Percentiles rank a stretch among this genome's conserved stretches.
Evolutionary conservation across 2,797 vertebrate genomes (phyloP).

Genomic region (Melanotaenia maccullochi): DNA sequence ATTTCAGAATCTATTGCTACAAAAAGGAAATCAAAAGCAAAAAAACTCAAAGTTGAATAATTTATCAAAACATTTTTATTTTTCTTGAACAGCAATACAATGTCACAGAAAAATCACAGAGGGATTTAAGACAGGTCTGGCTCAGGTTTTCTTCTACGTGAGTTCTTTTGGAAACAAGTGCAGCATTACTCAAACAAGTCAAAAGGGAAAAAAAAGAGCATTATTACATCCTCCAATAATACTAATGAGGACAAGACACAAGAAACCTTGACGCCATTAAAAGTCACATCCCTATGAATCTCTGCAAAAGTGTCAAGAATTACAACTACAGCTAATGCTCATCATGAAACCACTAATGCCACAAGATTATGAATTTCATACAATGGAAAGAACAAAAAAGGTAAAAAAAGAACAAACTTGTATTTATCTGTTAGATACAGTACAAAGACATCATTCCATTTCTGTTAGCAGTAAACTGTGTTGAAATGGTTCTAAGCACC

Average conservation of each 20-base stretch:
- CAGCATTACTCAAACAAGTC: slow-evolving; percentile 76
- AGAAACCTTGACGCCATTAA: slow-evolving; percentile 63
- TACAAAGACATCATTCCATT: slow-evolving; percentile 85
- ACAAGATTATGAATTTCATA: slow-evolving; percentile 76
- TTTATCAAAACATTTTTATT: slow-evolving; percentile 83
- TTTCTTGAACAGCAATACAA: slow-evolving; percentile 83
- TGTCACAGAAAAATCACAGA: slow-evolving; percentile 92
- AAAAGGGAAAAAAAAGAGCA: slow-evolving; percentile 53
- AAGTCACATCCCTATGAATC: slow-evolving; percentile 76
- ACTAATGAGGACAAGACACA: slow-evolving; percentile 70
- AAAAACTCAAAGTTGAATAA: slow-evolving; percentile 53
- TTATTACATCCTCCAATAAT: slow-evolving; percentile 72
- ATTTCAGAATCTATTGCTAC: background rate
- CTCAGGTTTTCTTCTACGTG: slow-evolving; percentile 82
- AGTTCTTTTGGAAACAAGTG: slow-evolving; percentile 81
- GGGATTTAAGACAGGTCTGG: slow-evolving; percentile 88
- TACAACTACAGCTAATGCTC: slow-evolving; percentile 78
- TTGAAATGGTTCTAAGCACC: slow-evolving; percentile 84
- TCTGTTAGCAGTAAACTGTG: slow-evolving; percentile 70
- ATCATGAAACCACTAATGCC: slow-evolving; percentile 79
- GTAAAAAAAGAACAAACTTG: slow-evolving; percentile 43
- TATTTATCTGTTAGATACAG: slow-evolving; percentile 79
- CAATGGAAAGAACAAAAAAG: slow-evolving; percentile 63
- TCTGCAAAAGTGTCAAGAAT: slow-evolving; percentile 76
- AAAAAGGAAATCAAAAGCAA: background rate